A percentile compares a stretch with the other conserved stretches of the same genome.
Conservation (phyloP, 2,113 vertebrate genomes). For the Stegastes partitus region DNA sequence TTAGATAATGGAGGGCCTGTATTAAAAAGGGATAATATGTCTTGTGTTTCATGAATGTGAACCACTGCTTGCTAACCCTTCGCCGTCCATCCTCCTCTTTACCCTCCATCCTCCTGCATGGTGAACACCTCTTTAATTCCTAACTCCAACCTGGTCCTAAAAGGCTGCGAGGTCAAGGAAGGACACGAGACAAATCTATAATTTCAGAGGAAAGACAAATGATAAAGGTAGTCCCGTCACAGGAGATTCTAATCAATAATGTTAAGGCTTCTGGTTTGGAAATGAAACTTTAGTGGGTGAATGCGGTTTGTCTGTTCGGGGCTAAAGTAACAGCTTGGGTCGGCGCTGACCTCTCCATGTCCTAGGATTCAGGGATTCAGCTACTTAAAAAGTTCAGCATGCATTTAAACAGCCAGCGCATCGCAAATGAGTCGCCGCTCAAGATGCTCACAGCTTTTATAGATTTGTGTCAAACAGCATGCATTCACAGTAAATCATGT, state of each 20-base stretch:
- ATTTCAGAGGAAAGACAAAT: slow-evolving; percentile 58
- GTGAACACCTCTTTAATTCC: slow-evolving; percentile 41
- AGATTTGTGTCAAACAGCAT: slow-evolving; percentile 14
- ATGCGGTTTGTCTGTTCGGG: slow-evolving; percentile 41
- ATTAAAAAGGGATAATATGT: slow-evolving; percentile 12
- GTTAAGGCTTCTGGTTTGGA: slow-evolving; percentile 66
- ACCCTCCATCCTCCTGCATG: slow-evolving; percentile 61
- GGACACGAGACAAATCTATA: slow-evolving; percentile 68
- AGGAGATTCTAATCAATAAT: slow-evolving; percentile 72
- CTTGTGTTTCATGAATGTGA: slow-evolving; percentile 24
- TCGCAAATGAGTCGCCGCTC: neutral
- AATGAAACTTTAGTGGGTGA: slow-evolving; percentile 63
- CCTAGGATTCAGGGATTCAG: slow-evolving; percentile 20
- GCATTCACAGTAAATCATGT: slow-evolving; percentile 9
- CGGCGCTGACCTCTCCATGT: slow-evolving; percentile 59
- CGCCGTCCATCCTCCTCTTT: slow-evolving; percentile 38
- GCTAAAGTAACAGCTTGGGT: slow-evolving; percentile 63
- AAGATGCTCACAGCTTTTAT: slow-evolving; percentile 27
- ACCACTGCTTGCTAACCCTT: slow-evolving; percentile 51
- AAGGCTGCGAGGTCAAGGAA: slow-evolving; percentile 58
- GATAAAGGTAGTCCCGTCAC: slow-evolving; percentile 69
- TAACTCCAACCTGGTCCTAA: slow-evolving; percentile 54
- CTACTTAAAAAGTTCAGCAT: neutral
- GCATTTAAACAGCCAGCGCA: neutral
- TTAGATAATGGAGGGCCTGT: slow-evolving; percentile 21